Percentiles rank a stretch among this genome's conserved stretches.
Evolutionary conservation across 1,140 invertebrate species (phyloP).

Genomic region (Saxidomus purpurata): DNA sequence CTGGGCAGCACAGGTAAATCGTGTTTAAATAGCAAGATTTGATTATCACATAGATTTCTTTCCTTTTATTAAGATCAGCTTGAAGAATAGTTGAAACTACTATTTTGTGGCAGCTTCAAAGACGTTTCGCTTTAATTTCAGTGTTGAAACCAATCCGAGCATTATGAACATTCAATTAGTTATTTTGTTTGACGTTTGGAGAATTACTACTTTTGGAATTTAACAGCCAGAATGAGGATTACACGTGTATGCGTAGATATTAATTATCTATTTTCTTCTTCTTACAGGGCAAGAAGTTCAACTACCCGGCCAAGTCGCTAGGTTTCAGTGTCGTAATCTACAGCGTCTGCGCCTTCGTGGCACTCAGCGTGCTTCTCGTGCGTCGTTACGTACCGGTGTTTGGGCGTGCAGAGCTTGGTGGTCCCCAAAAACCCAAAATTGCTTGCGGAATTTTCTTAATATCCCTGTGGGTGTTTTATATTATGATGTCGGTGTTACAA

Average conservation of each 20-base stretch:
- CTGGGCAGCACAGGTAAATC: slow-evolving; percentile 87
- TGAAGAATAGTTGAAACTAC: no score
- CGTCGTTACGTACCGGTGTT: slow-evolving; percentile 87
- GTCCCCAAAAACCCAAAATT: slow-evolving; percentile 86
- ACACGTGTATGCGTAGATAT: no score
- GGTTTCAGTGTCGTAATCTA: slow-evolving; percentile 89
- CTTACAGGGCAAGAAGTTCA: slow-evolving; percentile 87
- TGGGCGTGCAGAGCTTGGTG: slow-evolving; percentile 89
- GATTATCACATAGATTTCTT: no score
- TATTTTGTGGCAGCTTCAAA: no score
- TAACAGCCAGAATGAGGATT: no score
- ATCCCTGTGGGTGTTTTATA: slow-evolving; percentile 88
- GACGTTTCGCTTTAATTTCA: no score
- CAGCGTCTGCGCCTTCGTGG: slow-evolving; percentile 87
- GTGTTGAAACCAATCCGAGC: no score
- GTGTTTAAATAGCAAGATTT: background rate
- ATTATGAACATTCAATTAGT: no score
- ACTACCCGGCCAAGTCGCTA: slow-evolving; percentile 87
- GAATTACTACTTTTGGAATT: no score
- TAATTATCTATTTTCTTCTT: no score
- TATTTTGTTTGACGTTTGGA: no score
- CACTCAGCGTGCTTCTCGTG: slow-evolving; percentile 87
- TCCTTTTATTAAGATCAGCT: no score
- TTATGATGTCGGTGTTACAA: slow-evolving; percentile 88
- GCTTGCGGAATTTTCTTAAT: slow-evolving; percentile 86